Base-by-base conservation (phyloP, 2,888 invertebrate species). In the Dynastes tityus region DNA sequence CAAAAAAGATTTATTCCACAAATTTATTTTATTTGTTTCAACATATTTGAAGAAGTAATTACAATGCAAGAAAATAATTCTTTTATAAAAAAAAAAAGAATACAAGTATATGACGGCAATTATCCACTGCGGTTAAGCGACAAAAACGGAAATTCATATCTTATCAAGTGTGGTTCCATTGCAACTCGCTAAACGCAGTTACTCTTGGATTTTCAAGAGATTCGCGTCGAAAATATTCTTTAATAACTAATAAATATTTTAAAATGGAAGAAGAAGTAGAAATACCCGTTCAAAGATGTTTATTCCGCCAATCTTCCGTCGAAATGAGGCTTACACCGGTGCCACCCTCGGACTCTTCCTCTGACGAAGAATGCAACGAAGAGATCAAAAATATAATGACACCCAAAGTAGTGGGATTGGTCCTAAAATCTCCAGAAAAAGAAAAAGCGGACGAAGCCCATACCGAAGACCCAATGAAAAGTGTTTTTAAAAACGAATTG, bases 301-400 rank as follows among this genome's bases (percentile, higher is more conserved):
- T 87, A 75, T 87, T 82, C 77, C 81, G 87, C 74, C 87, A 86
- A 82, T 86, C 86, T 16, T 86, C 86, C 2, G 68, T 84, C 13
- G 88, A 88, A 84, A 86, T 83, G 22, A 82, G 84, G 64, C 76
- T 86, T 27, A 82, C 84, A 8, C 85, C 87, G 49, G 79, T 82
- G n/a, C 83, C 83, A 71, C 80, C 83, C 76, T 82, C 84, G 6
- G 83, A 45, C 8, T 45, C 83, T 45, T 82, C 81, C 6, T 82
- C 83, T 13, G 80, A 77, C 22, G 78, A 78, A 37, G 79, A 80
- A 63, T 73, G 76, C 40, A 80, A 82, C 40, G 81, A 82, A 75
- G 80, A 81, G 70, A 74, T 78, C 27, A 78, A 79, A 53, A 74
- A 79, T 22, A 76, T 76, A 22, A 70, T 71, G 49, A 65, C 78